Conservation (phyloP, 2,888 invertebrate genomes). For the Drosophila buzzatii region DNA sequence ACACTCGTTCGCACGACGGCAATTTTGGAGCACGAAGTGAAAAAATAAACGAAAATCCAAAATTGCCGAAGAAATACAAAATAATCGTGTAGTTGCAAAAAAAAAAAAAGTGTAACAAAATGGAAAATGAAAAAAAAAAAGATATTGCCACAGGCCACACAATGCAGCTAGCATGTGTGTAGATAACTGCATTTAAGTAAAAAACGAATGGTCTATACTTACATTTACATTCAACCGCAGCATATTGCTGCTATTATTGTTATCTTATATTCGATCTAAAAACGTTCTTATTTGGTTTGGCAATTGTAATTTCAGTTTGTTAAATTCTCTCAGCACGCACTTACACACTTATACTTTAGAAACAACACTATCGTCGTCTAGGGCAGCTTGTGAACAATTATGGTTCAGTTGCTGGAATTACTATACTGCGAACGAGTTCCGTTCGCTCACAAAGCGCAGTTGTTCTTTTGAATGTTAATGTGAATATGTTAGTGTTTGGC, state of each 20-base stretch:
- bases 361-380: constrained; percentile 47
- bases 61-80: constrained; percentile 56
- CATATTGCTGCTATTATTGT: constrained; percentile 46
- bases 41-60: constrained; percentile 36
- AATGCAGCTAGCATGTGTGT: constrained; percentile 50
- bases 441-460: constrained; percentile 11
- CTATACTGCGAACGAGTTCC: constrained; percentile 7
- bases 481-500: background rate
- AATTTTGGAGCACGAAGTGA: constrained; percentile 39
- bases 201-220: constrained; percentile 40
- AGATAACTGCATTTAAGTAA: constrained; percentile 30
- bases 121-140: constrained; percentile 37
- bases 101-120: constrained; percentile 38
- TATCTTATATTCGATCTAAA: constrained; percentile 44
- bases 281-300: constrained; percentile 60
- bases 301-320: constrained; percentile 55
- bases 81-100: constrained; percentile 58
- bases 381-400: constrained; percentile 17
- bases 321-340: constrained; percentile 61
- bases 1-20: constrained; percentile 17
- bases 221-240: constrained; percentile 43
- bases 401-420: constrained; percentile 20
- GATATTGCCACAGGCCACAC: constrained; percentile 57
- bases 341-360: constrained; percentile 50
- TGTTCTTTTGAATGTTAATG: constrained; percentile 1